phyloP scores from a whole-genome alignment of 2,888 invertebrate species.

The Chaitophorus viminalis region DNA sequence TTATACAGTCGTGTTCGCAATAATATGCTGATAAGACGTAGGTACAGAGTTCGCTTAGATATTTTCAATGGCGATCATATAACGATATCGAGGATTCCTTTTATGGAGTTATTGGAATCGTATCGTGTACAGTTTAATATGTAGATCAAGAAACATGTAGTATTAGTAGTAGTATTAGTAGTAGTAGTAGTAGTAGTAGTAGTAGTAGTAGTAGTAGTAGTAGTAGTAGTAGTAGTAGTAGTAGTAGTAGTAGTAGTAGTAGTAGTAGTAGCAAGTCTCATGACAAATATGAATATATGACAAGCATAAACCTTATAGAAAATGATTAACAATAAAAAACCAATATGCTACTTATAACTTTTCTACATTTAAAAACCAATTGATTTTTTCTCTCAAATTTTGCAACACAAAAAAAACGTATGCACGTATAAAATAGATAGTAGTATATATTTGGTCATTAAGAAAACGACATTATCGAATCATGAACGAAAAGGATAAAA shows the following conservation, averaged over 20 bases:
- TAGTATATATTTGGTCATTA: background rate
- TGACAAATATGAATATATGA: constrained; percentile 11
- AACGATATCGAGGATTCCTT: background rate
- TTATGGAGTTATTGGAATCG: constrained; percentile 14
- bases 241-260: no score
- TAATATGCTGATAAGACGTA: background rate
- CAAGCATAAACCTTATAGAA: background rate
- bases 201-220: no score
- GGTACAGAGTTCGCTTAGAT: background rate
- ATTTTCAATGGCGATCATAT: background rate
- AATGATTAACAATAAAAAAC: constrained; percentile 5
- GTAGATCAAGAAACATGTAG: constrained; percentile 21
- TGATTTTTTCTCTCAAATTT: no score
- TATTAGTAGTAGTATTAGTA: no score
- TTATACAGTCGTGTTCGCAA: background rate
- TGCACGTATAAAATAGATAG: background rate
- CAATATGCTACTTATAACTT: background rate
- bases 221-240: no score
- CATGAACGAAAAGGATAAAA: no score
- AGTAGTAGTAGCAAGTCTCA: no score
- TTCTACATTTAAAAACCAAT: background rate
- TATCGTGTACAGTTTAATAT: background rate
- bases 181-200: no score
- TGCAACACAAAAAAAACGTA: no score
- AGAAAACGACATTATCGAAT: no score